Percentiles rank a stretch among this genome's conserved stretches.
Conservation (phyloP, 2,888 invertebrate species). For the Falcaria lacertinaria region DNA sequence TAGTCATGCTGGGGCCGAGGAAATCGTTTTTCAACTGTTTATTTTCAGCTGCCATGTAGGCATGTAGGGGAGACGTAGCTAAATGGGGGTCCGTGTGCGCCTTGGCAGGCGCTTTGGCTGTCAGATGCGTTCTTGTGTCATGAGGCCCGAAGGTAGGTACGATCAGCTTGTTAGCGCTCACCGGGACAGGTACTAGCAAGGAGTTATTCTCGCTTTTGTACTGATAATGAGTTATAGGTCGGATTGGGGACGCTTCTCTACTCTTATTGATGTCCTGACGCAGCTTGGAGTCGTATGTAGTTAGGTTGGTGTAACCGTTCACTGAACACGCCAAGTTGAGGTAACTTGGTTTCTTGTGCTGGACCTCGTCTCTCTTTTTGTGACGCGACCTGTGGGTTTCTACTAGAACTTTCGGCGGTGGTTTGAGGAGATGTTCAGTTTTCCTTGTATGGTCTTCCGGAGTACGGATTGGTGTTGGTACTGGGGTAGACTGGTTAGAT, state of each 20-base stretch:
- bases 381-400: conserved; percentile 63
- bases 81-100: conserved; percentile 72
- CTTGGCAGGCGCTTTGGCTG: conserved; percentile 72
- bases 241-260: conserved; percentile 85
- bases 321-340: conserved; percentile 93
- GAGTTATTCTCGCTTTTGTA: conserved; percentile 68
- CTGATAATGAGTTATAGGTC: conserved; percentile 77
- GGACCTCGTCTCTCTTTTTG: conserved; percentile 62
- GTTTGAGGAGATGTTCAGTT: conserved; percentile 62
- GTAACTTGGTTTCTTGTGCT: conserved; percentile 90
- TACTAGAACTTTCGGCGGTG: conserved; percentile 61
- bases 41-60: conserved; percentile 72
- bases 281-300: conserved; percentile 90
- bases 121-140: conserved; percentile 71
- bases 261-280: conserved; percentile 87
- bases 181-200: conserved; percentile 67
- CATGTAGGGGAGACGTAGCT: conserved; percentile 63
- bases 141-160: conserved; percentile 76
- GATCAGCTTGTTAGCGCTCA: conserved; percentile 75
- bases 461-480: conserved; percentile 48
- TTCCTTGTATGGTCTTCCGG: conserved; percentile 53
- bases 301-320: conserved; percentile 92
- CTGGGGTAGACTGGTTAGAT: conserved; percentile 38
- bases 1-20: conserved; percentile 69
- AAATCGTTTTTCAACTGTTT: conserved; percentile 74